Evolutionary conservation across 2,888 invertebrate species (phyloP).

Genomic region (Amphiduros pacificus): DNA sequence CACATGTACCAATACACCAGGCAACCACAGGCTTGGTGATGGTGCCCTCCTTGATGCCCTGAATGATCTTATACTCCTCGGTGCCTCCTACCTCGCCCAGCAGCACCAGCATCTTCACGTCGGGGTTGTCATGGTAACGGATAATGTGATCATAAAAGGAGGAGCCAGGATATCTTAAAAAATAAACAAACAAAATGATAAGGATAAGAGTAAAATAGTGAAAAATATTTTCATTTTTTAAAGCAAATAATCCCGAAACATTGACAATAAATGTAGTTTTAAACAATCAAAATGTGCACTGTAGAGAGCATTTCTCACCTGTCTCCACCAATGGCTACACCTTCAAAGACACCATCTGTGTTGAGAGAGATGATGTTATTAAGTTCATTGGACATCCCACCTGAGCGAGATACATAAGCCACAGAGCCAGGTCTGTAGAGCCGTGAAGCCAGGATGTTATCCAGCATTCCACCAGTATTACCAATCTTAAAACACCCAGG

Average conservation of each 20-base stretch:
- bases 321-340: constrained; percentile 97
- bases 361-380: constrained; percentile 97
- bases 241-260: not conserved
- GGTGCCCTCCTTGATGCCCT: constrained; percentile 76
- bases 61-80: constrained; percentile 95
- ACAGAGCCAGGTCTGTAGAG: constrained; percentile 96
- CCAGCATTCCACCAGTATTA: constrained; percentile 99
- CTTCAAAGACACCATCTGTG: constrained; percentile 96
- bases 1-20: constrained; percentile 94
- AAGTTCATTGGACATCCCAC: constrained; percentile 99
- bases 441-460: constrained; percentile 96
- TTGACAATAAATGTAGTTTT: not conserved
- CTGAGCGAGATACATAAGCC: constrained; percentile 97
- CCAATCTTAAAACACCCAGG: constrained; percentile 99
- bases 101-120: constrained; percentile 88
- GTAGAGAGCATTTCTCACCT: constrained; percentile 47
- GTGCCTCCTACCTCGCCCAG: constrained; percentile 97
- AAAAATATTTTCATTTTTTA: not conserved
- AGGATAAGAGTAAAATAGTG: not conserved
- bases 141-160: constrained; percentile 97
- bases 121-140: constrained; percentile 71
- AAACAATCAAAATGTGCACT: not conserved
- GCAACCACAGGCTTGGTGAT: constrained; percentile 94
- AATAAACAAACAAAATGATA: not conserved
- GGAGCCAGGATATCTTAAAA: constrained; percentile 85